Conservation (phyloP, 2,113 vertebrate genomes). For the Galemys pyrenaicus region DNA sequence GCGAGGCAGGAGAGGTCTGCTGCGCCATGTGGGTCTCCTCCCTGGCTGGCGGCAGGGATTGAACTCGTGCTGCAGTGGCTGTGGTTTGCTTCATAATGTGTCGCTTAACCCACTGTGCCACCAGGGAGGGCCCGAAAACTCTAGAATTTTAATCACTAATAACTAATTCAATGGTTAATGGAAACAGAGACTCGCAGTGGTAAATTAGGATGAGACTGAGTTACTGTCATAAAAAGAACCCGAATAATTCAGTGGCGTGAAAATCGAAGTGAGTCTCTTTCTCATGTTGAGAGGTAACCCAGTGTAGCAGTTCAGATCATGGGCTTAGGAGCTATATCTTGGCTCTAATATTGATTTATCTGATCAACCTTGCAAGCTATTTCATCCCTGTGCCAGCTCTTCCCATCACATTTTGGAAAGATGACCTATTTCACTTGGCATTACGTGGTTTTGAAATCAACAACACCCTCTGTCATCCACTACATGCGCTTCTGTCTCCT, state of each 20-base stretch:
- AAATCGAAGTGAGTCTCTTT: too few species aligned
- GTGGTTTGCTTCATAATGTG: too few species aligned
- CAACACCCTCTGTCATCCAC: neutral
- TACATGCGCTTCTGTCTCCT: too few species aligned
- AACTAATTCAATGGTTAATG: neutral
- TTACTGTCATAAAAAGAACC: too few species aligned
- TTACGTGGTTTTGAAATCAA: neutral
- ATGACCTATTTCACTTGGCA: neutral
- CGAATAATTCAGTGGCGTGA: too few species aligned
- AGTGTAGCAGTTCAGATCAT: neutral
- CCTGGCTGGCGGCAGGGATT: too few species aligned
- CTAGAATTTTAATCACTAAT: neutral
- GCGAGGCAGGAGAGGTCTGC: too few species aligned
- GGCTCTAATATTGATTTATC: neutral
- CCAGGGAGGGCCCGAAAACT: too few species aligned
- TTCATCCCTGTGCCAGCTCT: neutral
- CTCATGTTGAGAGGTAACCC: neutral
- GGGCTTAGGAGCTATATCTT: neutral
- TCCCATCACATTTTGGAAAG: neutral
- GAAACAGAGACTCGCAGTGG: neutral
- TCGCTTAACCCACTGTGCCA: too few species aligned
- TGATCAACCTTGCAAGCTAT: neutral
- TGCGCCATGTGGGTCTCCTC: too few species aligned
- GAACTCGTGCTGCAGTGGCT: too few species aligned
- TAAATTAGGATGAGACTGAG: too few species aligned